Evolutionary conservation across 2,113 vertebrate genomes (phyloP), one percentile per base, ranked within the genome.

Genomic region (Aix galericulata): DNA sequence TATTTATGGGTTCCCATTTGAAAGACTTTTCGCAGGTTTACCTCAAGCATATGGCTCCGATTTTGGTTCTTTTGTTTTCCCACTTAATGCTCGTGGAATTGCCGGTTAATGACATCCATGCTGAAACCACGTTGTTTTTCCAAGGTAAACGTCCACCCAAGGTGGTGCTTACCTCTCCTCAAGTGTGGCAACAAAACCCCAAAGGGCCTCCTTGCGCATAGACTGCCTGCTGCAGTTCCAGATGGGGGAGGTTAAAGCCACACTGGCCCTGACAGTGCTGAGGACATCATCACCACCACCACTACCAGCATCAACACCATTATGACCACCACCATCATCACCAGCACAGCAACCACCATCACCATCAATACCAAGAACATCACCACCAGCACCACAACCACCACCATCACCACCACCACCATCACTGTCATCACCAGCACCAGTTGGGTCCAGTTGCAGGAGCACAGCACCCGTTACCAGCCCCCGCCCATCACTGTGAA

Each of bases 81-180:
- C 86, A 91, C 94, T 96, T 96, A 95, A 97, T 97, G 93, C 95
- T 87, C 86, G 86, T 81, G 90, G 95, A 96, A 96, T 97, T 95
- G 94, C 92, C 69, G 52, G 88, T 95, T 96, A 97, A 97, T 96
- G 94, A 95, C 94, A 96, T 96, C 93, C 97, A 97, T 96, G 72
- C 96, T 93, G 73, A 93, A 95, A 89, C 73, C 74, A 4, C 10
- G 81, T 36, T 80, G 93, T 71, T 82, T 97, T 96, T 96, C 81
- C 53, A 93, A 93, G 88, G 15, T 74, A 73, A 94, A 88, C 6
- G 56, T 50, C 82, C 48, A 80, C 81, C 64, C 67, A 67, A 82
- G 89, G 46, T 48, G 46, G 46, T 89, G 60, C 89, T 93, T 91
- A 77, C 95, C 89, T 68, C 91, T 82, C 89, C 93, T 87, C 77